Evolutionary conservation across 92 coral and sea anemone species (phyloP), one percentile per base, ranked within the genome.

Genomic region (Meandrina meandrites): DNA sequence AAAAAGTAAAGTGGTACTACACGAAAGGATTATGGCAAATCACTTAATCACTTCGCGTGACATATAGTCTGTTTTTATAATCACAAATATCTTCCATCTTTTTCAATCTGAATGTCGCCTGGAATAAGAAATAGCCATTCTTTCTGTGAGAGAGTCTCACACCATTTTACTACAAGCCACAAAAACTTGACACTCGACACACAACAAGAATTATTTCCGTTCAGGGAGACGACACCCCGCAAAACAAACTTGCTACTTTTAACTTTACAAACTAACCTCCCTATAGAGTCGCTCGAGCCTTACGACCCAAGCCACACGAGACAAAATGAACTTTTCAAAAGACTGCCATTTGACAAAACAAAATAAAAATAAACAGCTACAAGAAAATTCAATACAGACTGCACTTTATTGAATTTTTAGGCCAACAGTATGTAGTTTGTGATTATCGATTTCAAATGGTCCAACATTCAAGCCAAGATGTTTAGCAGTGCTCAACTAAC

Each of bases 11-110:
- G 80, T 64, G 82, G 82, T 7, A 42, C 82, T 40, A 62, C 78
- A 64, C 30, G 76, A 40, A 31, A 31, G 72, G 88, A 78, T 85
- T 76, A 76, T 40, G 36, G 60, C 58, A 85, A 85, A 85, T 79
- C 82, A 80, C 82, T 76, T 85, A 64, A 78, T 76, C 81, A 67
- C 64, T 53, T 85, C 82, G 88, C 88, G 76, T 85, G 88, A 85
- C 88, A 85, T 9, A 31, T 21, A 56, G 50, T 57, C 58, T 64
- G 75, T 50, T 77, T 66, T 66, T 76, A 28, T 48, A 31, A 76
- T 75, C 60, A 30, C 32, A 45, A 28, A 78, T 40, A 77, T 77
- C 66, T 76, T 48, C 21, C 82, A 22, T 62, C 45, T 31, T 77
- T 51, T 82, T 82, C 32, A 69, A 30, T 69, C 50, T 28, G 31